Evolutionary conservation across 1,140 invertebrate species (phyloP).

Genomic region (Andricus grossulariae): DNA sequence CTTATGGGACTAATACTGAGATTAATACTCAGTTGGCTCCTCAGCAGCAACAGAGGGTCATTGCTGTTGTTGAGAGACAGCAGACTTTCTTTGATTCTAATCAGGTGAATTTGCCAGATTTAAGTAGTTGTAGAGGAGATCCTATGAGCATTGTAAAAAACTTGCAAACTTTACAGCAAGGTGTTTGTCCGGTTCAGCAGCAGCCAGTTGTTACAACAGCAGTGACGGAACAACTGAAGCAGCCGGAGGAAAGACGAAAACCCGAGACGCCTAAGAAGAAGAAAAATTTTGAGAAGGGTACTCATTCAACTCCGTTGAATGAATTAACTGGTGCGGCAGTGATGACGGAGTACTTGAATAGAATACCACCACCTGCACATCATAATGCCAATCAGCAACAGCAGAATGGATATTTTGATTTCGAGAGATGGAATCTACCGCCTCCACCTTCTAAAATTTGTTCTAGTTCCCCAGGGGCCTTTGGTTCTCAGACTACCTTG

Average conservation of each 20-base stretch:
- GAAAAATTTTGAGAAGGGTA: conserved; percentile 64
- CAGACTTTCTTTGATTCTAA: conserved; percentile 78
- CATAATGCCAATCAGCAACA: conserved; percentile 80
- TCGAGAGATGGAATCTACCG: conserved; percentile 84
- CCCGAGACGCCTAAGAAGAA: conserved; percentile 61
- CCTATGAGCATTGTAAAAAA: conserved; percentile 86
- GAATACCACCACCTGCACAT: conserved; percentile 84
- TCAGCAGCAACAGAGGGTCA: conserved; percentile 65
- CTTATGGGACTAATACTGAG: conserved; percentile 56
- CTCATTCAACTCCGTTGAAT: conserved; percentile 73
- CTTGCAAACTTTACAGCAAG: conserved; percentile 79
- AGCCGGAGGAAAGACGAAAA: conserved; percentile 61
- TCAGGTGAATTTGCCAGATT: conserved; percentile 81
- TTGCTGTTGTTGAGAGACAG: conserved; percentile 67
- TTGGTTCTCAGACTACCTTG: conserved; percentile 77
- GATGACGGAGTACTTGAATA: conserved; percentile 78
- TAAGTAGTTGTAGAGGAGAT: conserved; percentile 83
- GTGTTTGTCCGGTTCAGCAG: conserved; percentile 78
- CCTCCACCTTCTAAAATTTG: conserved; percentile 82
- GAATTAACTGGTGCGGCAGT: conserved; percentile 73
- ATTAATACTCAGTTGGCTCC: conserved; percentile 66
- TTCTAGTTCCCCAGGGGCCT: conserved; percentile 74
- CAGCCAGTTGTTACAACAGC: conserved; percentile 48
- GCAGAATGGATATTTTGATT: conserved; percentile 83
- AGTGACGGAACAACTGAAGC: conserved; percentile 55